Base-by-base conservation (phyloP, 1,140 invertebrate genomes). In the Lerema accius region DNA sequence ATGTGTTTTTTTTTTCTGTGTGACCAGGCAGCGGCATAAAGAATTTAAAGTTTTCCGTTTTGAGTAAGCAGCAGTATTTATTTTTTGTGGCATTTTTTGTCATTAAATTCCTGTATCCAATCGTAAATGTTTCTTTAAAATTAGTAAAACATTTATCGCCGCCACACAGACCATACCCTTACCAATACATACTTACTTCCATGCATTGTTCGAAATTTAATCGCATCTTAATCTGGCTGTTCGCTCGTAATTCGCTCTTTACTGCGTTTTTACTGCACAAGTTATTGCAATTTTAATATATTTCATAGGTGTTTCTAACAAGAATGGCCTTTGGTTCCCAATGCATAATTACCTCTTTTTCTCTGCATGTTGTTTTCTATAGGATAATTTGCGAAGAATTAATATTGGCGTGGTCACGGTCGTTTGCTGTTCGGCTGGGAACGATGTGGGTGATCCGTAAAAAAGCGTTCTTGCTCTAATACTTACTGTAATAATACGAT, bases 141-240 rank as follows among this genome's bases (percentile, higher is more conserved):
- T 32, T 7, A 32, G 19, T 5, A 3, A 3, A 23, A 23, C 2
- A 23, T 23, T 45, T 32, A 58, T 16, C 56, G 43, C 43, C 2
- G 11, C 6, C 4, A 35, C 1, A 17, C 14, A 13, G 0, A 16
- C 15, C 39, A 23, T 37, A 7, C 5, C 40, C 16, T 23, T 23
- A 9, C 37, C 23, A 16, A 42, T 45, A 45, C 42, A 42, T n/a
- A n/a, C n/a, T n/a, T 58, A 48, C 26, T 35, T 48, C 55, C 55
- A 28, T 46, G 28, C 49, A 48, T 56, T 68, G 49, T 49, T 49
- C 63, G 66, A 69, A 66, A 67, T 63, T 72, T 65, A 72, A 66
- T 72, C 48, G 70, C 48, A 37, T 32, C 46, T 48, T 59, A 59
- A 59, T 59, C 43, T 43, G 17, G 11, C 37, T 37, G 11, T 37